Conservation (phyloP, 2,888 invertebrate species). For the Sminthurinus aureus region DNA sequence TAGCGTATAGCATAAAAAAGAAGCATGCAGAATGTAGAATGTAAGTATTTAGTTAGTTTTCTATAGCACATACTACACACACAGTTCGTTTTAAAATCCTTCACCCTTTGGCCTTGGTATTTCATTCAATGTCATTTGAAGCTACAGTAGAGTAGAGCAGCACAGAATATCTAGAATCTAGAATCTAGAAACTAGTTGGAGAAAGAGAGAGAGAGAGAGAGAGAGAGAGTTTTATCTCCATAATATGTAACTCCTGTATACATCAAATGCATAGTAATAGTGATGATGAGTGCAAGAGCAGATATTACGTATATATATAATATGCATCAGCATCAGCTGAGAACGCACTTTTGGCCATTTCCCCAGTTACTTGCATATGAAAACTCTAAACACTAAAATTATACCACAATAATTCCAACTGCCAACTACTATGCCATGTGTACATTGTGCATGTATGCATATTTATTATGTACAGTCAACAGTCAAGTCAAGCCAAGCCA, state of each 20-base stretch:
- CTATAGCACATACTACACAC: neutral
- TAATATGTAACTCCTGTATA: neutral
- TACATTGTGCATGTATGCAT: no score
- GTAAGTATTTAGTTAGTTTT: neutral
- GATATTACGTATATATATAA: neutral
- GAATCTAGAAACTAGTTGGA: neutral
- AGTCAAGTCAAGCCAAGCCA: neutral
- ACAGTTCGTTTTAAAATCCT: slow-evolving; percentile 15
- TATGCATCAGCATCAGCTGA: slow-evolving; percentile 13
- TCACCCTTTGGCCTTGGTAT: slow-evolving; percentile 40
- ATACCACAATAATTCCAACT: no score
- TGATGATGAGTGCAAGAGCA: neutral
- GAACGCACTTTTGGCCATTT: slow-evolving; percentile 31
- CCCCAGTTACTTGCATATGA: neutral
- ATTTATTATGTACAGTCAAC: no score
- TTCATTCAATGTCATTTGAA: slow-evolving; percentile 35
- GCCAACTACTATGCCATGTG: no score
- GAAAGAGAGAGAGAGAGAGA: neutral
- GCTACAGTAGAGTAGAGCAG: neutral
- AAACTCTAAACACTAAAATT: neutral
- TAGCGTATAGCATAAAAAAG: no score
- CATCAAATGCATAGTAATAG: neutral
- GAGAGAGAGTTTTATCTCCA: neutral
- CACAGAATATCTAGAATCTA: neutral
- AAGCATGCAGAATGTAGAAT: neutral